A percentile compares a stretch with the other conserved stretches of the same genome.
Evolutionary conservation across 2,888 invertebrate genomes (phyloP).

Genomic region (Pheosia tremula): DNA sequence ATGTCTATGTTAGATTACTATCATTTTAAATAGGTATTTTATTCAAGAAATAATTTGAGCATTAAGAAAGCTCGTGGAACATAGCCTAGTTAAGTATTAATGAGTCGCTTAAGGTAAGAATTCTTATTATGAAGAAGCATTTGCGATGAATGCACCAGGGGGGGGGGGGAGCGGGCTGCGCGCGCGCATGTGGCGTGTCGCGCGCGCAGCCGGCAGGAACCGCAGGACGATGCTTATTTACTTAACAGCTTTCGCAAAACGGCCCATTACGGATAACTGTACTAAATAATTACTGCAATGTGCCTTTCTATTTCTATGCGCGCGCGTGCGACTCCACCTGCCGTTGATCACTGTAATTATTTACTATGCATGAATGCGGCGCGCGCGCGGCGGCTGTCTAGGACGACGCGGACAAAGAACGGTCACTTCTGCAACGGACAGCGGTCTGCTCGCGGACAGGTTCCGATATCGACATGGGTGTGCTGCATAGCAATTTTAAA

Average conservation of each 20-base stretch:
- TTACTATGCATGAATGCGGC: conserved; percentile 83
- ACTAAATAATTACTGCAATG: conserved; percentile 84
- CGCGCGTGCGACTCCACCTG: conserved; percentile 80
- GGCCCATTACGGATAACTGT: conserved; percentile 83
- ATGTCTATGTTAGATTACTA: conserved; percentile 18
- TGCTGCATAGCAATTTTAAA: conserved; percentile 71
- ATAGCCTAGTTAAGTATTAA: conserved; percentile 47
- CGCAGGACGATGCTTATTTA: conserved; percentile 80
- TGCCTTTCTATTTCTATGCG: conserved; percentile 84
- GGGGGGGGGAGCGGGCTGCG: conserved; percentile 24
- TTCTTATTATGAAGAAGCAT: conserved; percentile 64
- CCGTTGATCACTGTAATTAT: conserved; percentile 82
- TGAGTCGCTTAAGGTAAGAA: conserved; percentile 54
- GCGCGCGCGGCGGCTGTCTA: conserved; percentile 70
- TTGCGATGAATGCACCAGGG: conserved; percentile 36
- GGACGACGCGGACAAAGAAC: conserved; percentile 80
- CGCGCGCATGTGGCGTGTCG: conserved; percentile 35
- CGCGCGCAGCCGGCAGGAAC: conserved; percentile 70
- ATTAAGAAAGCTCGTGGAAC: conserved; percentile 39
- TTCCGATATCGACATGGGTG: conserved; percentile 73
- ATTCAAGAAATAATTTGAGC: conserved; percentile 38
- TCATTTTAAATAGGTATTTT: conserved; percentile 28
- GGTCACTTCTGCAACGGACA: conserved; percentile 65
- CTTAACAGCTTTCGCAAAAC: conserved; percentile 83
- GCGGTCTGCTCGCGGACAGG: conserved; percentile 60